phyloP scores from a whole-genome alignment of 23 tunicate genomes.

The Halocynthia aurantium region DNA sequence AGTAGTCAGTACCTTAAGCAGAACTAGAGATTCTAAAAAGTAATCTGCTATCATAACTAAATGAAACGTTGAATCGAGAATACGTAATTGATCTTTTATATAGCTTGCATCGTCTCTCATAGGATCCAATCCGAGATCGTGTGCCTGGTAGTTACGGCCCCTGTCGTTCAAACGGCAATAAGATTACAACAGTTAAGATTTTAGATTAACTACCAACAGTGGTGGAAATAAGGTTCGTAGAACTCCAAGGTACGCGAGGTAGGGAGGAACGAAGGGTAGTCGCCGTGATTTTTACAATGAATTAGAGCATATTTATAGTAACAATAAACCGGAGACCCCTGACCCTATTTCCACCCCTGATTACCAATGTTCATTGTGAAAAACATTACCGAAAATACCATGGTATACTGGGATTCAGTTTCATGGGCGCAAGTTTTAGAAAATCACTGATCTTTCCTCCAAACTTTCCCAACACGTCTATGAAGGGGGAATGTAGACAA shows the following conservation, averaged over 20 bases:
- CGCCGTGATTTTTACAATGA: no score
- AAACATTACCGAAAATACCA: constrained; percentile 10
- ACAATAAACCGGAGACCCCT: no score
- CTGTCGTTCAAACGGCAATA: neutral
- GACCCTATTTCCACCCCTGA: no score
- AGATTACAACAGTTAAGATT: no score
- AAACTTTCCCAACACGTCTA: neutral
- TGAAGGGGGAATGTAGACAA: neutral
- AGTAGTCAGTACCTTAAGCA: constrained; percentile 25
- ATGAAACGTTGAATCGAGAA: constrained; percentile 29
- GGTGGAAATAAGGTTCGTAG: neutral
- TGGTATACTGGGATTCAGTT: neutral
- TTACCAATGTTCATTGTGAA: neutral
- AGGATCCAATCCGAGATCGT: constrained; percentile 56
- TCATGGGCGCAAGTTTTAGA: neutral
- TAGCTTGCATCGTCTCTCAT: constrained; percentile 9
- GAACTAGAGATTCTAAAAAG: constrained; percentile 49
- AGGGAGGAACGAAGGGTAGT: no score
- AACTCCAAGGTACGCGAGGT: neutral
- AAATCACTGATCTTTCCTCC: neutral
- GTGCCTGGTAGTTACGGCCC: constrained; percentile 35
- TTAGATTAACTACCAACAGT: no score
- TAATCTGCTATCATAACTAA: constrained; percentile 56
- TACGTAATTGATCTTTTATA: constrained; percentile 15
- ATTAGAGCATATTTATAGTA: no score